phyloP scores from a whole-genome alignment of 2,113 vertebrate species.

The Zootoca vivipara region DNA sequence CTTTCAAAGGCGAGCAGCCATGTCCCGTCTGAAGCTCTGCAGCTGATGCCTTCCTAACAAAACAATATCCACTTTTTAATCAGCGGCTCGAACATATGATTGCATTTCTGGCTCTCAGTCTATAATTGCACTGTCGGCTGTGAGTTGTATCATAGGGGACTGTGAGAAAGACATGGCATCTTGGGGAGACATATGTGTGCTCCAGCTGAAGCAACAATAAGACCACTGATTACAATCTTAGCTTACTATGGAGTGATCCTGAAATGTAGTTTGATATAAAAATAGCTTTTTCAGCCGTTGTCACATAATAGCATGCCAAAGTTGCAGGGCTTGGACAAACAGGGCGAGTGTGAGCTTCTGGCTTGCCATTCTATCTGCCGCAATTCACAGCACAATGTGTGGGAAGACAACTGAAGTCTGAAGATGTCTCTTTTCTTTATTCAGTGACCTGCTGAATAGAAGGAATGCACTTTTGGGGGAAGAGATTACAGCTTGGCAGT shows the following conservation, averaged over 20 bases:
- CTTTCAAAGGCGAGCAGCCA: slow-evolving; percentile 48
- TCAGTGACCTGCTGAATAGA: not conserved
- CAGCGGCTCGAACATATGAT: slow-evolving; percentile 43
- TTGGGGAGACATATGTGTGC: not conserved
- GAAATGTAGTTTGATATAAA: not conserved
- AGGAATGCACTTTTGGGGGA: not conserved
- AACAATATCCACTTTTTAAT: slow-evolving; percentile 60
- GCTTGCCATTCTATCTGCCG: not conserved
- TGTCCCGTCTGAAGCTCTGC: slow-evolving; percentile 47
- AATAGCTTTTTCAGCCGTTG: not conserved
- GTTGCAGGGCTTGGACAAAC: not conserved
- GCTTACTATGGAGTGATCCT: not conserved
- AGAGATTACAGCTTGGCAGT: not conserved
- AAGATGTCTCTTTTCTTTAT: not conserved
- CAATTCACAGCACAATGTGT: not conserved
- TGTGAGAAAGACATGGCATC: not conserved
- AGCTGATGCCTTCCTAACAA: slow-evolving; percentile 61
- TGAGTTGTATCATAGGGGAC: not conserved
- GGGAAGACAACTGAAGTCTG: not conserved
- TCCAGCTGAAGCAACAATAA: slow-evolving; percentile 4
- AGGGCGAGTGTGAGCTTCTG: not conserved
- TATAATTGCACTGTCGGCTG: slow-evolving; percentile 43
- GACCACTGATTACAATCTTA: slow-evolving; percentile 16
- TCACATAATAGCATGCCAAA: not conserved
- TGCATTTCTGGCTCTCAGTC: slow-evolving; percentile 40